phyloP scores from a whole-genome alignment of 2,797 vertebrate species.

The Arctocebus calabarensis region DNA sequence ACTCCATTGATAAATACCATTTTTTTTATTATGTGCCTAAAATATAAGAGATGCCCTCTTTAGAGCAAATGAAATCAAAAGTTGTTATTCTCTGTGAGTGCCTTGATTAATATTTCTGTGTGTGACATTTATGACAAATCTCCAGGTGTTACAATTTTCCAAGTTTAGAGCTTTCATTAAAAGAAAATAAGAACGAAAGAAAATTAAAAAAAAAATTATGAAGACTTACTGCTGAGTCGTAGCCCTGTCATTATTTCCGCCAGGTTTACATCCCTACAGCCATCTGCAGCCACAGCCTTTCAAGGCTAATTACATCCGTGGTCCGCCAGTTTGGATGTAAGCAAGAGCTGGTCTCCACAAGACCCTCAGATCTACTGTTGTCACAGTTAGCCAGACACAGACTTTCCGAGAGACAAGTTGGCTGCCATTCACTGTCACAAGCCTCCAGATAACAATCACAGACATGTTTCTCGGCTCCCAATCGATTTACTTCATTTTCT shows the following conservation, averaged over 20 bases:
- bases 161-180: conserved; percentile 63
- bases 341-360: neutral
- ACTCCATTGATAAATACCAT: neutral
- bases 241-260: conserved; percentile 65
- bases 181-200: conserved; percentile 61
- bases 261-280: conserved; percentile 44
- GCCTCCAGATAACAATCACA: neutral
- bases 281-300: conserved; percentile 41
- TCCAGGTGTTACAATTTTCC: conserved; percentile 68
- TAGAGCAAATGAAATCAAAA: conserved; percentile 38
- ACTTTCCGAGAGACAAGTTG: neutral
- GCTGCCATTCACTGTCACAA: neutral
- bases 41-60: neutral
- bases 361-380: neutral
- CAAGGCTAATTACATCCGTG: conserved; percentile 32
- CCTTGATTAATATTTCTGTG: conserved; percentile 73
- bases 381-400: neutral
- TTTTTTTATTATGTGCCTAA: conserved; percentile 34
- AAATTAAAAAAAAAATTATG: neutral
- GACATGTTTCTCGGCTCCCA: neutral
- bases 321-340: conserved; percentile 30
- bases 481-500: neutral
- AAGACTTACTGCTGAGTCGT: conserved; percentile 31
- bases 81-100: conserved; percentile 29
- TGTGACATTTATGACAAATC: conserved; percentile 66